Evolutionary conservation across 37 sponge, comb jelly and placozoan genomes (phyloP).

Genomic region (Dysidea cf. avara): DNA sequence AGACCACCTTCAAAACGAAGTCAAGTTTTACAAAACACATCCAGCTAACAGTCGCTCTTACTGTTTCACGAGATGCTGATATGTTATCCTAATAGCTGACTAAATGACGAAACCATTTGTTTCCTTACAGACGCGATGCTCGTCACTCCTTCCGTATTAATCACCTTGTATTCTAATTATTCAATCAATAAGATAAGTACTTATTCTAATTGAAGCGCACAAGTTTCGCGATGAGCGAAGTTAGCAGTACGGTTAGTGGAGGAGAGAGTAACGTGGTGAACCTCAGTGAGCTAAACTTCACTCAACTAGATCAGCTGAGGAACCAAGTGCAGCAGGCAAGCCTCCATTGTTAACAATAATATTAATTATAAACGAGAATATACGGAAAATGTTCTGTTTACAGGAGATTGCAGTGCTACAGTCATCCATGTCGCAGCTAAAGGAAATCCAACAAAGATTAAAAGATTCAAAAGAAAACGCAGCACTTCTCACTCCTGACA

Average conservation of each 20-base stretch:
- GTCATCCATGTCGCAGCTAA: slow-evolving; percentile 81
- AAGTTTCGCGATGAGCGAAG: not conserved
- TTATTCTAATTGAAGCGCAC: too few species aligned
- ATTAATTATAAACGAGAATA: not conserved
- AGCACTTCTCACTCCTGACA: slow-evolving; percentile 45
- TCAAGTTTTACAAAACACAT: too few species aligned
- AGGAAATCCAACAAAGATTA: slow-evolving; percentile 79
- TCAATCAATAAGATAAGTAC: too few species aligned
- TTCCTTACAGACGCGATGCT: too few species aligned
- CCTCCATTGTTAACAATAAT: not conserved
- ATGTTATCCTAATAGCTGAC: too few species aligned
- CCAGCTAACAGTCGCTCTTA: too few species aligned
- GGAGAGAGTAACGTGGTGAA: slow-evolving; percentile 37
- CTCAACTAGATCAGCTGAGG: slow-evolving; percentile 79
- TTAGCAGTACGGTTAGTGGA: slow-evolving; percentile 9
- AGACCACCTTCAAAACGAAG: too few species aligned
- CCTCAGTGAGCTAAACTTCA: slow-evolving; percentile 41
- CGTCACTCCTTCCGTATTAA: too few species aligned
- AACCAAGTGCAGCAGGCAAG: slow-evolving; percentile 77
- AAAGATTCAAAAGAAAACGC: slow-evolving; percentile 85
- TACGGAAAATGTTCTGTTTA: not conserved
- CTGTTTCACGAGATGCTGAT: too few species aligned
- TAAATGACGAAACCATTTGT: too few species aligned
- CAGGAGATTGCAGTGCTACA: slow-evolving; percentile 78
- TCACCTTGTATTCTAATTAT: too few species aligned